Conservation (phyloP, 2,797 vertebrate genomes). For the Ctenopoma multispine region DNA sequence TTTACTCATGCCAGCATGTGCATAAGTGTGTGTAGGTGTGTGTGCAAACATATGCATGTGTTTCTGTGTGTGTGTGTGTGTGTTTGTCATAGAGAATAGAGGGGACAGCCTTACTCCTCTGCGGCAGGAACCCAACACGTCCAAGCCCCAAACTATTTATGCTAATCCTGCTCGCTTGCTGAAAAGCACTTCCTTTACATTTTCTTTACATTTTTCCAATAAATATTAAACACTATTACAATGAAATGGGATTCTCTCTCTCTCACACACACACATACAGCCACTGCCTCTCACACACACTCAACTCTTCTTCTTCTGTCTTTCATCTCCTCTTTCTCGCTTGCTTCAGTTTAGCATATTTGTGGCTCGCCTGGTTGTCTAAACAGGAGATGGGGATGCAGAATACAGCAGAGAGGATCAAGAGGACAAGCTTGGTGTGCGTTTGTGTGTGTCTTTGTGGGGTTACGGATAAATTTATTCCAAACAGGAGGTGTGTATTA, state of each 20-base stretch:
- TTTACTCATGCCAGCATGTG: constrained; percentile 48
- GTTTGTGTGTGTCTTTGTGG: constrained; percentile 39
- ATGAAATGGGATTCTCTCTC: constrained; percentile 81
- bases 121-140: constrained; percentile 65
- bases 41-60: constrained; percentile 39
- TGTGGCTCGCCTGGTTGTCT: constrained; percentile 78
- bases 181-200: constrained; percentile 83
- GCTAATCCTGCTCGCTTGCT: constrained; percentile 81
- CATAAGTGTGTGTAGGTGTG: constrained; percentile 22
- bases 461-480: constrained; percentile 57
- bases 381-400: constrained; percentile 82
- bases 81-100: constrained; percentile 27
- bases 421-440: constrained; percentile 66
- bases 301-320: constrained; percentile 35
- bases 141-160: constrained; percentile 83
- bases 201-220: constrained; percentile 87
- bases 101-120: constrained; percentile 54
- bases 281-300: constrained; percentile 28
- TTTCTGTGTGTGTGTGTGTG: constrained; percentile 32
- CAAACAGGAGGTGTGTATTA: constrained; percentile 63
- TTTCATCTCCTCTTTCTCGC: constrained; percentile 59
- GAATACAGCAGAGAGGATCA: constrained; percentile 77
- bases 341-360: constrained; percentile 83
- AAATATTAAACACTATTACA: constrained; percentile 89
- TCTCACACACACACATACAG: constrained; percentile 8